These are phyloP conservation scores for Dipodomys stephensi DNA, from an alignment of 2,113 vertebrate species.

Conservation along the genomic window DNA sequence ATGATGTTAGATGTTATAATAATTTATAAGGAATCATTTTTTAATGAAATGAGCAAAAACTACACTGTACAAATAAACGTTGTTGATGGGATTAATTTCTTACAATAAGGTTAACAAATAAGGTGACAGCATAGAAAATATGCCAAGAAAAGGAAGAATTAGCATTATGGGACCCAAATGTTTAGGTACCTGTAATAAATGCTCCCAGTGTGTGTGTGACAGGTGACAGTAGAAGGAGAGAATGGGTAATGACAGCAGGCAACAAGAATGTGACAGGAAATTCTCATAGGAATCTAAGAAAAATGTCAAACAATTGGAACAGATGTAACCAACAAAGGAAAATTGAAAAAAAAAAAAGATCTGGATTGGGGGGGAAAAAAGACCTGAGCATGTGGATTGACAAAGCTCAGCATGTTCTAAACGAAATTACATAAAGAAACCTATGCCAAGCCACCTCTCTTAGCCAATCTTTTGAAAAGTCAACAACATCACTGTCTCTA, in stretches of 20 bases:
- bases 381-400: not conserved
- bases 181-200: not conserved
- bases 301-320: not conserved
- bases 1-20: not conserved
- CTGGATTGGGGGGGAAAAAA: not conserved
- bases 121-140: not conserved
- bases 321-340: not conserved
- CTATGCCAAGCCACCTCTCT: not conserved
- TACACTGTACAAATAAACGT: not conserved
- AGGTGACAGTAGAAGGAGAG: not conserved
- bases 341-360: not conserved
- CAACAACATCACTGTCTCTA: not conserved
- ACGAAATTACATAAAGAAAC: not conserved
- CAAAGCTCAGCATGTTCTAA: not conserved
- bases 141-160: not conserved
- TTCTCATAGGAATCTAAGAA: not conserved
- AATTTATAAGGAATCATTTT: constrained; percentile 1
- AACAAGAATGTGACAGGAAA: not conserved
- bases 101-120: not conserved
- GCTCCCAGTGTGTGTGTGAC: not conserved
- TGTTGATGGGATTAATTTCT: not conserved
- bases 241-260: not conserved
- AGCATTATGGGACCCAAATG: not conserved
- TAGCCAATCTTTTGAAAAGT: not conserved
- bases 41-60: not conserved